Conservation (phyloP, 2,888 invertebrate species). For the Tetragonula carbonaria region DNA sequence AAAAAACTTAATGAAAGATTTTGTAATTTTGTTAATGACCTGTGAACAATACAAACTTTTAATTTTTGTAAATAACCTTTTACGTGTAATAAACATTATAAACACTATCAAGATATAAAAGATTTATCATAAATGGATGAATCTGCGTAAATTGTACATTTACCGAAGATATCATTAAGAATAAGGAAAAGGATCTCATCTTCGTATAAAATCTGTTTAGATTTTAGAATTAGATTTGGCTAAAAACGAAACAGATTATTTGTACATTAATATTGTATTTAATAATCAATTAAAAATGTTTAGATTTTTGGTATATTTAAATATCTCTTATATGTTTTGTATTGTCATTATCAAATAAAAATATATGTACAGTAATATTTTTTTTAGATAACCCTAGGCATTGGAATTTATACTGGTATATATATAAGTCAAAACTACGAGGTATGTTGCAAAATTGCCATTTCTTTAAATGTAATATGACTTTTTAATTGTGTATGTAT, state of each 20-base stretch:
- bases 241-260: not conserved
- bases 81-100: not conserved
- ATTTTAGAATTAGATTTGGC: not conserved
- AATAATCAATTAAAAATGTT: constrained; percentile 68
- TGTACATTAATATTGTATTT: not conserved
- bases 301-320: constrained; percentile 76
- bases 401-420: constrained; percentile 90
- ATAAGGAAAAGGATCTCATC: not conserved
- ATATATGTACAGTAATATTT: constrained; percentile 54
- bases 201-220: not conserved
- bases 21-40: not conserved
- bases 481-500: not conserved
- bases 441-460: constrained; percentile 82
- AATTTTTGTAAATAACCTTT: constrained; percentile 14
- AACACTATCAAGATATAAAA: not conserved
- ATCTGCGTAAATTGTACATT: constrained; percentile 11
- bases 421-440: constrained; percentile 91
- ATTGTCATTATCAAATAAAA: not conserved
- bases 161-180: not conserved
- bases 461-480: not conserved
- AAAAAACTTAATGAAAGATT: not conserved
- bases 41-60: not conserved
- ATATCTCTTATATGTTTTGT: not conserved
- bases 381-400: constrained; percentile 88
- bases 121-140: not conserved